A percentile compares a stretch with the other conserved stretches of the same genome.
Evolutionary conservation across 2,113 vertebrate species (phyloP).

Genomic region (Amphilophus citrinellus): DNA sequence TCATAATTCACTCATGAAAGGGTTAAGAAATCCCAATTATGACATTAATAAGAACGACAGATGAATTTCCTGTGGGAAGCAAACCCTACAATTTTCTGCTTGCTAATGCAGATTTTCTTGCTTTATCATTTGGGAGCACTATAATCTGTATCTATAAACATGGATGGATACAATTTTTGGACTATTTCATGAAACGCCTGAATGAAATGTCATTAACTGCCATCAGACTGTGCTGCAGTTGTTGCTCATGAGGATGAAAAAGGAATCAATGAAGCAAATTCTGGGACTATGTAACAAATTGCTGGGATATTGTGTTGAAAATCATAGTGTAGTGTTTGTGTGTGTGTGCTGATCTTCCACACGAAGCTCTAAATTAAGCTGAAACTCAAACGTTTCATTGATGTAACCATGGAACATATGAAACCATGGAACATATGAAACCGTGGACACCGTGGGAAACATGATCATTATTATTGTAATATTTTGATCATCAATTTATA

Average conservation of each 20-base stretch:
- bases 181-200: neutral
- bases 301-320: neutral
- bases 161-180: neutral
- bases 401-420: neutral
- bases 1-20: too few species aligned
- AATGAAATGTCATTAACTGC: constrained; percentile 1
- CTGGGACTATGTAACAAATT: neutral
- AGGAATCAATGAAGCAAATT: neutral
- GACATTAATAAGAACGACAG: too few species aligned
- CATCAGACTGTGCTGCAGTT: neutral
- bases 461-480: neutral
- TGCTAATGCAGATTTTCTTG: neutral
- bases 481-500: neutral
- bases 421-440: neutral
- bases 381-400: neutral
- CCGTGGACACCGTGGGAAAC: neutral
- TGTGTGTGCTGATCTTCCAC: neutral
- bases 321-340: neutral
- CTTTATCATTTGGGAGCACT: neutral
- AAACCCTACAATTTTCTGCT: neutral
- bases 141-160: neutral
- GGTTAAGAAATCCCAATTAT: too few species aligned
- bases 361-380: neutral
- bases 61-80: too few species aligned
- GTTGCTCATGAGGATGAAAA: neutral